Evolutionary conservation across 2,888 invertebrate genomes (phyloP), one percentile per base, ranked within the genome.

Genomic region (Arctia plantaginis): DNA sequence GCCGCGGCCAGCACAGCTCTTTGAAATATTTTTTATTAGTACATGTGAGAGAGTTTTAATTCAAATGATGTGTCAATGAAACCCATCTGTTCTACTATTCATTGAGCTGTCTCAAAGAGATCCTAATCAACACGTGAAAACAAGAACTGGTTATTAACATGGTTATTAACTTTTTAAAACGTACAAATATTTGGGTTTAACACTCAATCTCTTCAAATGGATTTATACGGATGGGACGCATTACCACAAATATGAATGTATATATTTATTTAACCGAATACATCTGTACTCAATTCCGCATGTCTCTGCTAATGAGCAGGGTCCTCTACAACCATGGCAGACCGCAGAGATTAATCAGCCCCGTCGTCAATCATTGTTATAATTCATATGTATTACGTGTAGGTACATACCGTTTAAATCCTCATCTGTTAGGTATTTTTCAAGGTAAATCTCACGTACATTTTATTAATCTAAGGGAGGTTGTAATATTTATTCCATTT

Each of bases 281-380:
- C 30, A 62, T 8, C 4, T 30, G 15, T 62, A 62, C 27, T 18
- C 30, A 30, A 62, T 30, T 66, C 65, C 39, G 12, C 39, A 39
- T 66, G 65, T 66, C 65, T 27, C 39, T 66, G 65, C 6, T 35
- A 66, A 66, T 66, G n/a, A 39, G 4, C 39, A n/a, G 13, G 35
- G 65, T 23, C 35, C 65, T 30, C 39, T 39, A 66, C n/a, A 23
- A 66, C 65, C 39, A 18, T 39, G n/a, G 13, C 18, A 69, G 39
- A 66, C 70, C 47, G 39, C 72, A 66, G 27, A 15, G 69, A 71
- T 73, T 77, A 82, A 83, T 83, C 77, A 76, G 44, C 70, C 62
- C 12, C 69, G 65, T 66, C 74, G 75, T 78, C 76, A 72, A 71
- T 80, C 80, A 80, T 71, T 78, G 74, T 76, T 71, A 47, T 70